These are phyloP conservation scores for Empis stercorea DNA, from an alignment of 2,888 invertebrate genomes.

Conservation along the genomic window DNA sequence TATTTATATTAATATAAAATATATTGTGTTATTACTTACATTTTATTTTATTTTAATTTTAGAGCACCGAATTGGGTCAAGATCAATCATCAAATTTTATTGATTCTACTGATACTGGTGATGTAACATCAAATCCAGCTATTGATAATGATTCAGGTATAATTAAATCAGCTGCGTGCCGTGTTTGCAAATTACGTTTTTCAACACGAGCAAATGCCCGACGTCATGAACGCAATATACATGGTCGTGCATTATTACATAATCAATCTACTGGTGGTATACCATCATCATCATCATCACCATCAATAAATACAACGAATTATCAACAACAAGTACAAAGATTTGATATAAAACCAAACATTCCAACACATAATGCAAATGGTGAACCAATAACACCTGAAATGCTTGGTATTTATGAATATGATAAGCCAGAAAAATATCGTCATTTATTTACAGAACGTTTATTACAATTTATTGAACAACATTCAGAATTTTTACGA, in stretches of 20 bases:
- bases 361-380: conserved; percentile 21
- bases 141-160: conserved; percentile 1
- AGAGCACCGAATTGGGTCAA: not conserved
- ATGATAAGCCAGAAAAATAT: conserved; percentile 34
- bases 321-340: conserved; percentile 22
- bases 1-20: too few species aligned
- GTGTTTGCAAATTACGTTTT: conserved; percentile 34
- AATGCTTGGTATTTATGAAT: conserved; percentile 27
- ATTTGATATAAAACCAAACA: not conserved
- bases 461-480: conserved; percentile 31
- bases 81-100: not conserved
- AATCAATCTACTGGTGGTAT: conserved; percentile 19
- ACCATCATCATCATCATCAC: conserved; percentile 20
- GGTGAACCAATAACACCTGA: conserved; percentile 18
- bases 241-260: conserved; percentile 23
- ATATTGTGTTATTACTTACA: too few species aligned
- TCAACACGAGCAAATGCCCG: conserved; percentile 36
- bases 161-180: conserved; percentile 16
- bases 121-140: not conserved
- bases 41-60: not conserved
- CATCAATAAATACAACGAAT: conserved; percentile 23
- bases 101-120: not conserved
- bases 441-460: conserved; percentile 29
- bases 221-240: conserved; percentile 35
- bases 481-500: conserved; percentile 32